These are phyloP conservation scores for Marmota monax DNA, from an alignment of 2,113 vertebrate genomes.

Conservation along the genomic window DNA sequence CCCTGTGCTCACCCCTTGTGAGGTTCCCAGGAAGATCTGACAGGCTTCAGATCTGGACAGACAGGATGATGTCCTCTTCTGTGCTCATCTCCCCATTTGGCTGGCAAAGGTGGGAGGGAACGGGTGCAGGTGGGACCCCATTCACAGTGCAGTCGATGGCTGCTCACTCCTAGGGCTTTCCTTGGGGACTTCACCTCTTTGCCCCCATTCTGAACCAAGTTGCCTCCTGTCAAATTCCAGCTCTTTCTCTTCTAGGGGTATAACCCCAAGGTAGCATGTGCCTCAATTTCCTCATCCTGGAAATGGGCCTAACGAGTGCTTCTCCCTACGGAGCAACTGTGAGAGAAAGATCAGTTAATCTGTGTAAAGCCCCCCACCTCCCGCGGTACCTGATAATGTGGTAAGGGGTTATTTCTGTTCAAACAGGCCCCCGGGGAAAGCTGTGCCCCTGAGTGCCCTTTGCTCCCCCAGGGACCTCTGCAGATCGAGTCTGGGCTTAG, in stretches of 20 bases:
- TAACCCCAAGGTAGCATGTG: not conserved
- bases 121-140: not conserved
- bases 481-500: not conserved
- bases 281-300: not conserved
- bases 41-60: not conserved
- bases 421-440: not conserved
- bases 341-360: not conserved
- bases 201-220: not conserved
- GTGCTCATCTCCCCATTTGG: not conserved
- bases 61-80: rapidly evolving
- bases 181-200: not conserved
- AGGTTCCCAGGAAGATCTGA: not conserved
- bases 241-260: not conserved
- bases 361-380: not conserved
- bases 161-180: rapidly evolving
- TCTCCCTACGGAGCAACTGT: not conserved
- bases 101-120: not conserved
- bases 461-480: not conserved
- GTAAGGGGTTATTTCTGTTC: not conserved
- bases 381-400: rapidly evolving
- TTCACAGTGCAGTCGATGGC: too few species aligned
- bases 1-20: not conserved
- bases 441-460: not conserved
- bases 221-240: not conserved
- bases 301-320: rapidly evolving